Base-by-base conservation (phyloP, 2,888 invertebrate species). In the Mellilla xanthometata region DNA sequence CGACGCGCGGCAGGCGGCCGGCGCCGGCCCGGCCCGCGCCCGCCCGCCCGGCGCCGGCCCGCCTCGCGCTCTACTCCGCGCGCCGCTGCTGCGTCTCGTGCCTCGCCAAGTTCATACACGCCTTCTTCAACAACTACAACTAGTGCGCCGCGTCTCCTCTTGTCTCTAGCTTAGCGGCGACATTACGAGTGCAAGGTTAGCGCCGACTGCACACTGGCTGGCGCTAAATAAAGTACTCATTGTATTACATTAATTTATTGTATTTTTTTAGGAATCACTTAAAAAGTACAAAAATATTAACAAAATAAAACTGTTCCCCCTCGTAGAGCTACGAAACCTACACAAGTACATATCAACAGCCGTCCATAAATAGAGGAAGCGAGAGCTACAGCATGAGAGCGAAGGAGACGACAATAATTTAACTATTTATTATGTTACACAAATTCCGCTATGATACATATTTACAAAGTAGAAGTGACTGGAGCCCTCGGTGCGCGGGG, bases 361-460 rank as follows among this genome's bases (percentile, higher is more conserved):
- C 54, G 56, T 54, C 47, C 54, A 50, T 52, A 49, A 49, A 49
- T 48, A 53, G 40, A 45, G 34, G 41, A 52, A 52, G 49, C 44
- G 42, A 44, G 39, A 34, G 43, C 41, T 34, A 26, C 36, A 13
- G 32, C 39, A 23, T 36, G 32, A 39, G 41, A 52, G 39, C 27
- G 23, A 27, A 32, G 64, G 46, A 69, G 52, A 68, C 62, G 55
- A 62, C 56, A 72, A 68, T 70, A 72, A 71, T 71, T 76, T 80
- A 83, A 81, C 82, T 87, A 82, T 77, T 81, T 70, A 33, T 32
- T 35, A 72, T 85, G 87, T 79, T 81, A 81, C 78, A 86, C 81
- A 84, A 86, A 81, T 85, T 89, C 82, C 84, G 84, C 87, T 89
- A 88, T 87, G 76, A 88, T 89, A 88, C 88, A 89, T 87, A 89